Evolutionary conservation across 2,888 invertebrate species (phyloP), one percentile per base, ranked within the genome.

Genomic region (Allacma fusca): DNA sequence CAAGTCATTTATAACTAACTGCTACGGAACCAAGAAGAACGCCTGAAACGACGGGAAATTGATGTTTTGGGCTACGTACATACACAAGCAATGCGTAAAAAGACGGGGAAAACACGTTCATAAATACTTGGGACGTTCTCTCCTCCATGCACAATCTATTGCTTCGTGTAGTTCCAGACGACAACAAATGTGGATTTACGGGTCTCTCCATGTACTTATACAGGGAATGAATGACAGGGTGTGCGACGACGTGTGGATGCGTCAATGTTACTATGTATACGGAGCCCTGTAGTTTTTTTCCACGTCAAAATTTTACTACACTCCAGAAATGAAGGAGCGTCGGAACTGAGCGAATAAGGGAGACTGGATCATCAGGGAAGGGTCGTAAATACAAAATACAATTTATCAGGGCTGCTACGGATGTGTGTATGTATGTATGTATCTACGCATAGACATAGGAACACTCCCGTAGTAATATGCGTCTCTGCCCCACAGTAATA

Each of bases 131-230:
- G 34, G 24, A 69, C 21, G 21, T 34, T n/a, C n/a, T 34, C n/a
- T 65, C 13, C 64, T 23, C 64, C 23, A 68, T 40, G 34, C 1
- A 43, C 23, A 70, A 70, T 70, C 69, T 70, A 70, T 13, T 44
- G 24, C 50, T 50, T 24, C 50, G 13, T 70, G 69, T 43, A 34
- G 23, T 69, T 34, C 5, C 34, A 72, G 34, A 72, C 21, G 62
- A 72, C 72, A 72, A 72, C 62, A 72, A 62, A 72, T 72, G 72
- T 26, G 71, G 71, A 71, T 50, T 50, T 50, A 50, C 50, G 50
- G 50, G 16, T 50, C 50, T 5, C 19, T 50, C 50, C 19, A 50
- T 34, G 9, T 50, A 68, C 21, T 23, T 68, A 40, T 65, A n/a
- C 13, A 28, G 12, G 16, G 16, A 64, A 64, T 64, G 64, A 64